phyloP scores from a whole-genome alignment of 2,113 vertebrate species.

The Sinocyclocheilus rhinocerous region DNA sequence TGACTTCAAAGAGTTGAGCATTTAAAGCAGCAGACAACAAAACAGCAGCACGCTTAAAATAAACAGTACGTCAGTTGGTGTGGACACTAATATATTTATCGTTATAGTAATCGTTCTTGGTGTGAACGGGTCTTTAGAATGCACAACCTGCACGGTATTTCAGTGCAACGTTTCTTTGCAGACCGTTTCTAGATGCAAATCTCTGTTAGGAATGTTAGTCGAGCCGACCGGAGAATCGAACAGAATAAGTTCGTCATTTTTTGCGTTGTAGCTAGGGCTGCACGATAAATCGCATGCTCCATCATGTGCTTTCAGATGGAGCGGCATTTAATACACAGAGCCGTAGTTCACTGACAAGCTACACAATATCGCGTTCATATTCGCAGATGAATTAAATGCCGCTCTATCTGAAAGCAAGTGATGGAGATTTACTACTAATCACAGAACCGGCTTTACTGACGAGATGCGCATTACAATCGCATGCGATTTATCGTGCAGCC shows the following conservation, averaged over 20 bases:
- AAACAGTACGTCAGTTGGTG: neutral
- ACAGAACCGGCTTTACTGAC: no score
- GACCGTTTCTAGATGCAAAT: neutral
- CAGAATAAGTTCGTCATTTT: neutral
- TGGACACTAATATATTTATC: neutral
- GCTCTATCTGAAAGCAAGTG: no score
- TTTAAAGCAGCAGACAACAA: no score
- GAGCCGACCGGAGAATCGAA: neutral
- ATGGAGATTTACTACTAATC: no score
- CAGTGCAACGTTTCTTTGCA: neutral
- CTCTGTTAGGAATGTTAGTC: conserved; percentile 15
- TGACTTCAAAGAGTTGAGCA: neutral
- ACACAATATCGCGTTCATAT: no score
- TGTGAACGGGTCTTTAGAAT: neutral
- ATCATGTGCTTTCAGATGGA: no score
- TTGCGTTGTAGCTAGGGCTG: neutral
- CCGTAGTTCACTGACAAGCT: no score
- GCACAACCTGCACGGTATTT: neutral
- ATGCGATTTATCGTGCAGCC: no score
- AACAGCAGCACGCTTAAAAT: neutral
- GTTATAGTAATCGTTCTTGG: neutral
- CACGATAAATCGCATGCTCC: no score
- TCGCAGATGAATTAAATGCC: no score
- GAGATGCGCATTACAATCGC: no score
- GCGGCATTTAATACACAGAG: no score